Base-by-base conservation (phyloP, 2,113 vertebrate species). In the Chamaetylas fuelleborni region DNA sequence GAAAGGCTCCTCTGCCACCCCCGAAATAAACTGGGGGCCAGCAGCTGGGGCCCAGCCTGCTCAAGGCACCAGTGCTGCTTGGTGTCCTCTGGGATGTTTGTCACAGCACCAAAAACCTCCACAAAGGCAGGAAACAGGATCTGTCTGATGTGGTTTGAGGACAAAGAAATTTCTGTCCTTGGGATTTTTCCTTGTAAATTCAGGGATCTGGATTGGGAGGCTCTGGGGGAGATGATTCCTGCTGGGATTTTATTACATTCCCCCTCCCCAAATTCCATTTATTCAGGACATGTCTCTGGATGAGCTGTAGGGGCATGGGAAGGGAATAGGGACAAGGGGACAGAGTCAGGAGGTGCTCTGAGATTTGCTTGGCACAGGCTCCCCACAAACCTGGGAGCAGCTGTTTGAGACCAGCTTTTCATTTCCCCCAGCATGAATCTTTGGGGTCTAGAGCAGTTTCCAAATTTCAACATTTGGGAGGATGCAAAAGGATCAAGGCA, bases 1-100 rank as follows among this genome's bases (percentile, higher is more conserved):
- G 42, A 33, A 53, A 53, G 36, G 50, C 56, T 89, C 76, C 45
- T 85, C 84, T 85, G 48, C 9, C 74, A 47, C 16, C 31, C 43
- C 47, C 0, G 0, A 23, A 47, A 38, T 28, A 34, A 81, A 36
- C 5, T 7, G 3, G 6, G n/a, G n/a, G 15, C 2, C 19, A 76
- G 45, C 29, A 73, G 71, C 64, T 70, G 56, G 25, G 36, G 79
- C 33, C 67, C 0, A 7, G 17, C 33, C 38, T 4, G 1, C n/a
- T 43, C 70, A 51, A 2, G 26, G 65, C 29, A 54, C 19, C 29
- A 2, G 31, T 8, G 34, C 67, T 45, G 23, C 69, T 24, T 58
- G 11, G 1, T 12, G 31, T 76, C n/a, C 73, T 29, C 36, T 45
- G 62, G 53, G 31, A 14, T 1, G 0, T 51, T 66, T 8, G 19